These are phyloP conservation scores for Melanotaenia pygmaea DNA, from an alignment of 2,797 vertebrate genomes.

Conservation along the genomic window DNA sequence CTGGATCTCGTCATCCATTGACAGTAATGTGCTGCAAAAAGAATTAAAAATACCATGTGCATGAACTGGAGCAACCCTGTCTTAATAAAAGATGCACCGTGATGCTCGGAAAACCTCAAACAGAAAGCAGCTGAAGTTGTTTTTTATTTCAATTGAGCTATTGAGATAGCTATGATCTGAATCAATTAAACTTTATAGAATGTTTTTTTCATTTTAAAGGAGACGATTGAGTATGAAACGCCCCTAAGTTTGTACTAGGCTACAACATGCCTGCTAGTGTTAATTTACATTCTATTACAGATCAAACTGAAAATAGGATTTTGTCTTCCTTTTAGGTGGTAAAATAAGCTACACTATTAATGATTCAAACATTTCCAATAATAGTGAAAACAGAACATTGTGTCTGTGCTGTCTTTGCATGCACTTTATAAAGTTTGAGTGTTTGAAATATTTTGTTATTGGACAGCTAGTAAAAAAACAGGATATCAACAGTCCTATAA, in stretches of 20 bases:
- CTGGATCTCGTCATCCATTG: background rate
- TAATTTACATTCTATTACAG: background rate
- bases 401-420: background rate
- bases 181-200: background rate
- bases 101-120: background rate
- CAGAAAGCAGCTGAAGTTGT: background rate
- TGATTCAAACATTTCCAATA: background rate
- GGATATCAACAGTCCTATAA: too few relatives aligned
- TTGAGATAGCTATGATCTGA: background rate
- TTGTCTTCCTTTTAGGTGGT: background rate
- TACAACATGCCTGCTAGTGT: background rate
- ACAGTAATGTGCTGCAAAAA: background rate
- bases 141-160: background rate
- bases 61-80: background rate
- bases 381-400: background rate
- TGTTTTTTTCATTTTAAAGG: background rate
- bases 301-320: background rate
- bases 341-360: background rate
- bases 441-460: too few relatives aligned
- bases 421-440: background rate
- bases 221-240: background rate
- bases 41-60: too few relatives aligned
- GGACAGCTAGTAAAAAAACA: too few relatives aligned
- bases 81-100: background rate
- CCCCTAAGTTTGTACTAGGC: background rate